These are phyloP conservation scores for Blennius ocellaris DNA, from an alignment of 2,113 vertebrate genomes.

Conservation along the genomic window DNA sequence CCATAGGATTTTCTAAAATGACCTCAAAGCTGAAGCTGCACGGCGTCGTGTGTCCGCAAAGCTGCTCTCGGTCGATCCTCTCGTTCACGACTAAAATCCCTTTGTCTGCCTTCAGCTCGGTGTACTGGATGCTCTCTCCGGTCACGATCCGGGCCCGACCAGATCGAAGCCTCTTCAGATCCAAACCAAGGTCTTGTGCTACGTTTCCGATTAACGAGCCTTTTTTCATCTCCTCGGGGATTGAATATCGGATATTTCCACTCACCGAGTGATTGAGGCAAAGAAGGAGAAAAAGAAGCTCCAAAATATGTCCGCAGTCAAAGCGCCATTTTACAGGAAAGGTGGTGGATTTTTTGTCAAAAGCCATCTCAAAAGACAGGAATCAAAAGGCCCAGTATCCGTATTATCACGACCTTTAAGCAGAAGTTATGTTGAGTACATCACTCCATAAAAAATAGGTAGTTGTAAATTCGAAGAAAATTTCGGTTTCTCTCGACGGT, in stretches of 20 bases:
- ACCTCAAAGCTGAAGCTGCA: conserved; percentile 79
- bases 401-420: too few species aligned
- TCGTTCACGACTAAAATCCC: conserved; percentile 70
- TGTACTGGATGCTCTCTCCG: conserved; percentile 63
- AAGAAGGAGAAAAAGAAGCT: conserved; percentile 23
- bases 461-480: too few species aligned
- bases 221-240: conserved; percentile 70
- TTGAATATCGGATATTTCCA: conserved; percentile 71
- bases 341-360: too few species aligned
- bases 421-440: too few species aligned
- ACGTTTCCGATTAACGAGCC: conserved; percentile 72
- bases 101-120: conserved; percentile 74
- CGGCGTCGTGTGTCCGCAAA: conserved; percentile 65
- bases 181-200: conserved; percentile 65
- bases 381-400: too few species aligned
- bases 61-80: conserved; percentile 75
- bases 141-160: conserved; percentile 71
- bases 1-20: conserved; percentile 79
- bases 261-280: conserved; percentile 13
- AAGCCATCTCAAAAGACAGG: too few species aligned
- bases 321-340: too few species aligned
- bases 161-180: conserved; percentile 60
- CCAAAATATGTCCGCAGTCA: too few species aligned
- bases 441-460: too few species aligned
- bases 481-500: too few species aligned